A percentile compares a stretch with the other conserved stretches of the same genome.
phyloP scores from a whole-genome alignment of 2,888 invertebrate species.

The Eilema depressum region DNA sequence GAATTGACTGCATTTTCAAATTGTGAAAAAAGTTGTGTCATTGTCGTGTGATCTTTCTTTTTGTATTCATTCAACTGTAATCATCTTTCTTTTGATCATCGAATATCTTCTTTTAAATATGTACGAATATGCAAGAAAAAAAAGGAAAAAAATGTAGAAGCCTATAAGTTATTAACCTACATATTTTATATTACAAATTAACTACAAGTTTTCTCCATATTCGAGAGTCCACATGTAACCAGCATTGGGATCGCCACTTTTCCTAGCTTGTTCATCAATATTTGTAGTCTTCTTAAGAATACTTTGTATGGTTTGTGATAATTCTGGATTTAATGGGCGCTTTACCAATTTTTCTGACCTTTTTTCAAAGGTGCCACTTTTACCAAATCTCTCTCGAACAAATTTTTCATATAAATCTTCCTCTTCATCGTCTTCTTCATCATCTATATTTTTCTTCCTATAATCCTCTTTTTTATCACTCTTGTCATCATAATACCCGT shows the following conservation, averaged over 20 bases:
- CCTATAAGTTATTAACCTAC: conserved; percentile 23
- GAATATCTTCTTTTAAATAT: neutral
- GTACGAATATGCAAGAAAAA: neutral
- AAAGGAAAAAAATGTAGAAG: neutral
- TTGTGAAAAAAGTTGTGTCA: too few species aligned
- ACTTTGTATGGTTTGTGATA: conserved; percentile 70
- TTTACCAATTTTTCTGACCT: conserved; percentile 68
- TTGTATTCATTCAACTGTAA: too few species aligned
- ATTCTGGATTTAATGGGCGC: conserved; percentile 62
- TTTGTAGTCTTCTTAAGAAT: conserved; percentile 77
- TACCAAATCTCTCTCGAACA: conserved; percentile 81
- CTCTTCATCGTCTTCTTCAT: conserved; percentile 48
- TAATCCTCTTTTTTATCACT: conserved; percentile 58
- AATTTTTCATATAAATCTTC: conserved; percentile 81
- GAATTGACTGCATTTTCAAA: too few species aligned
- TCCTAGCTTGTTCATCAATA: conserved; percentile 73
- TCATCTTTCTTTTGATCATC: too few species aligned
- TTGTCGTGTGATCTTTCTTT: too few species aligned
- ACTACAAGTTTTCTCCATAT: conserved; percentile 78
- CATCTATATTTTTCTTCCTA: conserved; percentile 57
- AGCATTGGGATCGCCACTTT: conserved; percentile 79
- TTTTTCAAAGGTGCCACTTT: conserved; percentile 69
- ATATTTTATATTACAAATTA: neutral
- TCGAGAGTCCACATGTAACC: conserved; percentile 85
- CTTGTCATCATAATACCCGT: conserved; percentile 42